Evolutionary conservation across 2,113 vertebrate genomes (phyloP).

Genomic region (Taurulus bubalis): DNA sequence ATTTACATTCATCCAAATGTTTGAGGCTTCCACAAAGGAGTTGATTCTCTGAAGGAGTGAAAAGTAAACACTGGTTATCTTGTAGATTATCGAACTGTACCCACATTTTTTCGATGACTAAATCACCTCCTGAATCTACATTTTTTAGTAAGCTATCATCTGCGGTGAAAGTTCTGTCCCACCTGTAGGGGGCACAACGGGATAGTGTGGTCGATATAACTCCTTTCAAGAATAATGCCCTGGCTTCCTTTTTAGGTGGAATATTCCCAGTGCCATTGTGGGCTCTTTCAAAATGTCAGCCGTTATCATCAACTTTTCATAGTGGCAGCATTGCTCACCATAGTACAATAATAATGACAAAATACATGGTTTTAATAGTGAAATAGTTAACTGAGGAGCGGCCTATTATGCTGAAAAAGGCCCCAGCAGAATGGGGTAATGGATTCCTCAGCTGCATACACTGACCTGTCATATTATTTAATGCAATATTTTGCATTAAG

Average conservation of each 20-base stretch:
- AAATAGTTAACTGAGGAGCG: neutral
- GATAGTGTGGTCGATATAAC: neutral
- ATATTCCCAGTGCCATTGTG: neutral
- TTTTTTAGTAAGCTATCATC: neutral
- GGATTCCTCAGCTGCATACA: neutral
- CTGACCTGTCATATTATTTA: conserved; percentile 56
- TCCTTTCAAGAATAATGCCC: neutral
- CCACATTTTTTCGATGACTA: conserved; percentile 1
- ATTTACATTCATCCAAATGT: conserved; percentile 79
- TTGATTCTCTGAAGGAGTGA: conserved; percentile 41
- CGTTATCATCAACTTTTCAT: neutral
- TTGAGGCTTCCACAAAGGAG: conserved; percentile 60
- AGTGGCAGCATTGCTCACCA: neutral
- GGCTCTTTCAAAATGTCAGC: neutral
- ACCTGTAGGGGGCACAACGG: conserved; percentile 6
- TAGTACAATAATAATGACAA: neutral
- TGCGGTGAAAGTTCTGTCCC: neutral
- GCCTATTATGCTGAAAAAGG: neutral
- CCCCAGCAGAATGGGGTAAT: neutral
- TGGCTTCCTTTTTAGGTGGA: conserved; percentile 2
- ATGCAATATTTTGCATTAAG: conserved; percentile 9
- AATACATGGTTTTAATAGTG: neutral
- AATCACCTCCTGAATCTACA: neutral
- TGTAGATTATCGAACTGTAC: neutral
- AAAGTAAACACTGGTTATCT: conserved; percentile 16